These are phyloP conservation scores for Gila orcuttii DNA, from an alignment of 2,113 vertebrate genomes.

Conservation along the genomic window DNA sequence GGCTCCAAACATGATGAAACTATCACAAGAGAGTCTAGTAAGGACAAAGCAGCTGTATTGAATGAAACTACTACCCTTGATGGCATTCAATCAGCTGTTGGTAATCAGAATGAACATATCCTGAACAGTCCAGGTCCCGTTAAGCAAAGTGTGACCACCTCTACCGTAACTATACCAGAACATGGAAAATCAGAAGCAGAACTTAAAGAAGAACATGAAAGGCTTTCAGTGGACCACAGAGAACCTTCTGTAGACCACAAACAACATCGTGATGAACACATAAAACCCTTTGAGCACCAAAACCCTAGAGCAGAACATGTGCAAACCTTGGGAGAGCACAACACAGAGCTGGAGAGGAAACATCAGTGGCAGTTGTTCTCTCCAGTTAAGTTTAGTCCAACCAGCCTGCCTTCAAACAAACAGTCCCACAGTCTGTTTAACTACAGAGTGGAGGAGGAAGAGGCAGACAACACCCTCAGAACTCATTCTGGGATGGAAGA, in stretches of 20 bases:
- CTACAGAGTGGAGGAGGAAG: conserved; percentile 64
- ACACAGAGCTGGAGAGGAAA: conserved; percentile 39
- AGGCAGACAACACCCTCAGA: conserved; percentile 57
- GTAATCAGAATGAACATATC: conserved; percentile 6
- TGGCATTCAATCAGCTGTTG: neutral
- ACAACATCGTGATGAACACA: neutral
- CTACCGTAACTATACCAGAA: conserved; percentile 28
- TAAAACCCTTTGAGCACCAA: neutral
- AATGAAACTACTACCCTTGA: conserved; percentile 34
- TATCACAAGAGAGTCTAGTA: neutral
- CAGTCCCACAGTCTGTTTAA: conserved; percentile 61
- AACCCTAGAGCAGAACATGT: neutral
- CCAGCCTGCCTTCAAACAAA: conserved; percentile 63
- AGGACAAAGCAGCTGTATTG: conserved; percentile 25
- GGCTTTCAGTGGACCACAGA: conserved; percentile 32
- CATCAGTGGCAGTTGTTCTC: conserved; percentile 53
- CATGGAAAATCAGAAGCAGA: conserved; percentile 3
- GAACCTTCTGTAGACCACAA: conserved; percentile 26
- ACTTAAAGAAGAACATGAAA: neutral
- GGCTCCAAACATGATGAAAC: neutral
- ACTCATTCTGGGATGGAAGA: conserved; percentile 64
- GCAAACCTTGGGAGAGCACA: neutral
- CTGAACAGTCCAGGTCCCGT: conserved; percentile 40
- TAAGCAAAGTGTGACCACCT: conserved; percentile 18
- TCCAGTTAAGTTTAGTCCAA: conserved; percentile 65